These are phyloP conservation scores for Orussus abietinus DNA, from an alignment of 1,140 invertebrate genomes.

Conservation along the genomic window DNA sequence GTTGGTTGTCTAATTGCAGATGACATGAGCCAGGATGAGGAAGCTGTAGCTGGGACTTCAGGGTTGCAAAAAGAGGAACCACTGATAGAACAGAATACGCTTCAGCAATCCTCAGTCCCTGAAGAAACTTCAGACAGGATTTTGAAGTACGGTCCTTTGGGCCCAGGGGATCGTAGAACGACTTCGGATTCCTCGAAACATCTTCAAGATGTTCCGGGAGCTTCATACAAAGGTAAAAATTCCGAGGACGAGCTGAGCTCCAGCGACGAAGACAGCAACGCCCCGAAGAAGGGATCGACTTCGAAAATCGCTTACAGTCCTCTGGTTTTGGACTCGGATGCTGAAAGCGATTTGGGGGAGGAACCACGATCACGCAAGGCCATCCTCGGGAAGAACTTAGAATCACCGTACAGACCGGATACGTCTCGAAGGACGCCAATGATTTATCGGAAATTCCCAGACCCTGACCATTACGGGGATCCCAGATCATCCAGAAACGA, in stretches of 20 bases:
- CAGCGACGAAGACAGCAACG: constrained; percentile 30
- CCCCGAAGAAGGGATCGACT: constrained; percentile 18
- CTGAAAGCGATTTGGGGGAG: constrained; percentile 34
- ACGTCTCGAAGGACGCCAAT: not conserved
- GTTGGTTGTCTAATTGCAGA: too few species aligned
- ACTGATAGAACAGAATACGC: too few species aligned
- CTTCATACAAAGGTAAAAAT: constrained; percentile 1
- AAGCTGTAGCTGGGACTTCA: too few species aligned
- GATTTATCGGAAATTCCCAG: constrained; percentile 22
- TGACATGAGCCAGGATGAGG: too few species aligned
- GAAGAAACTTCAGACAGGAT: too few species aligned
- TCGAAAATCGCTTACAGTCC: constrained; percentile 36
- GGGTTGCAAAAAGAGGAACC: too few species aligned
- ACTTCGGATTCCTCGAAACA: constrained; percentile 3
- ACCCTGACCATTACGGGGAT: constrained; percentile 39
- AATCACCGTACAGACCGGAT: constrained; percentile 4
- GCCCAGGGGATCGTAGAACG: constrained; percentile 29
- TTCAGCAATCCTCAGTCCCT: not conserved
- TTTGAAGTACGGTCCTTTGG: constrained; percentile 32
- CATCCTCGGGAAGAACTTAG: constrained; percentile 24
- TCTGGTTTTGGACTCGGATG: constrained; percentile 43
- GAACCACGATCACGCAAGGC: constrained; percentile 30
- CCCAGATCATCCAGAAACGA: constrained; percentile 15
- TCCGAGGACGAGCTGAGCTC: constrained; percentile 35
- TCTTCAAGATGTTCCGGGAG: constrained; percentile 14